Evolutionary conservation across 1,140 invertebrate species (phyloP), one percentile per base, ranked within the genome.

Genomic region (Trichomalopsis sarcophagae): DNA sequence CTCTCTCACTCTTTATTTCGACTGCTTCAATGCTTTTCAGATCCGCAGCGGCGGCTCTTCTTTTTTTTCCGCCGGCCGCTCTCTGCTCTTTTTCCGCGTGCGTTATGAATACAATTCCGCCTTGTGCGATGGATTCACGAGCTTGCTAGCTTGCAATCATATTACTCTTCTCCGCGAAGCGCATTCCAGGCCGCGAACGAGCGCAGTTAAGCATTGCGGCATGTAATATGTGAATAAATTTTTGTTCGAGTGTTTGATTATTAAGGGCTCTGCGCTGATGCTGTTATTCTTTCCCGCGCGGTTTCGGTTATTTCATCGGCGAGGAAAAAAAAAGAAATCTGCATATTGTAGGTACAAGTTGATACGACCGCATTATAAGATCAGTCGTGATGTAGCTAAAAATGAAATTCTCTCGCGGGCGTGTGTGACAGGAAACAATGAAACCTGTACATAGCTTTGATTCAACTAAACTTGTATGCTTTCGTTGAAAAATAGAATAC

Each of bases 11-110:
- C 88, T 86, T 50, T 47, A 82, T 85, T 85, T 82, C 87, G 76
- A 86, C 86, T 74, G 84, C 80, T 79, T 81, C 87, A 75, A 68
- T 86, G 84, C 85, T 86, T 82, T 83, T 81, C 76, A 50, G 81
- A 27, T 27, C 66, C 7, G 27, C 66, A 2, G 13, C 50, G 14
- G 13, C 11, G 50, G 27, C 47, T 69, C 33, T 21, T 23, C 2
- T 21, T 77, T 47, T 82, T 55, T 55, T 21, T 7, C 10, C 23
- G 30, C 2, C 21, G n/a, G 21, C n/a, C 21, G 44, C n/a, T 75
- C 30, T 30, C 21, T 23, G 44, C 21, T 76, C 75, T 50, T 27
- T 50, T 47, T 23, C 75, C 27, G 11, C 50, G 1, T 68, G 23
- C 17, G 55, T 77, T 77, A 69, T 77, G 62, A 69, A 76, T 81